Conservation (phyloP, 1,140 invertebrate genomes). For the Drosophila subobscura region DNA sequence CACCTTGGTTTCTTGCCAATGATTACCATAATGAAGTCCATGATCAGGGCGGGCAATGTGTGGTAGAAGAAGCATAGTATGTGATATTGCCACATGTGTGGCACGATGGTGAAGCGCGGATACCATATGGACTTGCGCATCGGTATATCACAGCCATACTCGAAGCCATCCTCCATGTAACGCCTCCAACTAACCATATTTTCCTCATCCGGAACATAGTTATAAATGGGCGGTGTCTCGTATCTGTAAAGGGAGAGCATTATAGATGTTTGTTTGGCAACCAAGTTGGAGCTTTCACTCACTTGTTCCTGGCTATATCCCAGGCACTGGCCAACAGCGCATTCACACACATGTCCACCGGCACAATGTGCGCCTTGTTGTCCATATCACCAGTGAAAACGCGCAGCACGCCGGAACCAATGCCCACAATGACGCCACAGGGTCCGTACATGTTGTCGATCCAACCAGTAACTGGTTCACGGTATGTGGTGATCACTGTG, state of each 20-base stretch:
- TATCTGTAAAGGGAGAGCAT: slow-evolving; percentile 38
- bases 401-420: slow-evolving; percentile 90
- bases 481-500: slow-evolving; percentile 91
- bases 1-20: slow-evolving; percentile 86
- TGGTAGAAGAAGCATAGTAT: slow-evolving; percentile 85
- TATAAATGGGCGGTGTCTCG: slow-evolving; percentile 86
- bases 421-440: slow-evolving; percentile 89
- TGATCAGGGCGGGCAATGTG: slow-evolving; percentile 86
- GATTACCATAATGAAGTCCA: slow-evolving; percentile 85
- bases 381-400: slow-evolving; percentile 87
- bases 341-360: slow-evolving; percentile 92
- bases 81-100: slow-evolving; percentile 84
- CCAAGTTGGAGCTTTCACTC: slow-evolving; percentile 11
- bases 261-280: not conserved
- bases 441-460: slow-evolving; percentile 97
- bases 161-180: slow-evolving; percentile 84
- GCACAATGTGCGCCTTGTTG: slow-evolving; percentile 91
- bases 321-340: slow-evolving; percentile 91
- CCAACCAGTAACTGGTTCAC: slow-evolving; percentile 90
- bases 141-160: slow-evolving; percentile 83
- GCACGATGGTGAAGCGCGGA: slow-evolving; percentile 84
- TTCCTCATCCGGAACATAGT: slow-evolving; percentile 88
- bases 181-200: slow-evolving; percentile 88
- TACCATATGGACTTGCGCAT: slow-evolving; percentile 85
- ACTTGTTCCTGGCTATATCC: slow-evolving; percentile 85